Evolutionary conservation across 2,113 vertebrate genomes (phyloP), one percentile per base, ranked within the genome.

Genomic region (Microcebus murinus): DNA sequence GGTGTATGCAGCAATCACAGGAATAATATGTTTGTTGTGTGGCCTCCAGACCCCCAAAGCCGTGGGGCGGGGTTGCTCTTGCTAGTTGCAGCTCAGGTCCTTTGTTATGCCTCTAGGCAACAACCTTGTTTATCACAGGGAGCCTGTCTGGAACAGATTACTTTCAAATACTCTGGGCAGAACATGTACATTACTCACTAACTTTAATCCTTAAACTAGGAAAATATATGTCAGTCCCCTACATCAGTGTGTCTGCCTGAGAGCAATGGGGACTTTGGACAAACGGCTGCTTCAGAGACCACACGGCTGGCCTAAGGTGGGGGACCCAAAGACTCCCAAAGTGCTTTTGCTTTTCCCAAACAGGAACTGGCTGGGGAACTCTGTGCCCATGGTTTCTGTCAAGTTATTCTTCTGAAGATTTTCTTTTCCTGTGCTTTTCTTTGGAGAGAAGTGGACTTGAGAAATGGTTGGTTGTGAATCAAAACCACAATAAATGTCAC

Each of bases 371-470:
- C 55, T 8, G 0, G 2, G 11, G 34, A 29, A 29, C 42, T 81
- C 27, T 1, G 2, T 34, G 48, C 36, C 18, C 3, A 4, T 34
- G 52, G 13, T 67, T 87, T 59, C 79, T 48, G 6, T 86, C 63
- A 42, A 76, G 77, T 61, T 70, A 15, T 91, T 68, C 21, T 63
- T 94, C 77, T 48, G 50, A 86, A 23, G 34, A 59, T 42, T 84
- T 87, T 36, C 57, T 92, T 95, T 94, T 90, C 50, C 29, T 68
- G 21, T 67, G 59, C 31, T 80, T 86, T 97, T 65, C 63, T 79
- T 76, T 65, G 50, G 65, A n/a, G 71, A 95, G 39, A 90, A 29
- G 20, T 34, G 74, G 12, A 82, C 70, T 89, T 83, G 65, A 90
- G 83, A 48, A 36, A 63, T 10, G 3, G 50, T 86, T 81, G 42